Evolutionary conservation across 1,140 invertebrate species (phyloP), one percentile per base, ranked within the genome.

Genomic region (Vollenhovia emeryi): DNA sequence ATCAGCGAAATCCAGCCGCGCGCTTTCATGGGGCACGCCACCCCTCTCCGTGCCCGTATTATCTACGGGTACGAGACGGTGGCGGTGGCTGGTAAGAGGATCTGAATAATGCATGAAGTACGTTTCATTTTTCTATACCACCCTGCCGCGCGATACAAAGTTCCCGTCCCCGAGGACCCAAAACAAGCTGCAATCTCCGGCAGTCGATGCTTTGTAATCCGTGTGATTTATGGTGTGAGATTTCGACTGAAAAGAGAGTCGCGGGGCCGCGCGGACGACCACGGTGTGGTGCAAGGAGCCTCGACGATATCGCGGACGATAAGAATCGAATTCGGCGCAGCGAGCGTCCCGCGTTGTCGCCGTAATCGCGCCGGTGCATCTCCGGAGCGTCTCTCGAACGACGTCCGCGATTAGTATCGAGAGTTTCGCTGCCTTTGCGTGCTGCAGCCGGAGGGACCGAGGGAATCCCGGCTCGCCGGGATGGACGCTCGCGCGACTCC

Each of bases 21-120:
- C 60, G 27, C 50, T 68, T 79, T 79, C 45, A 68, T 30, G 66
- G 40, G 43, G 1, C 33, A 36, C 50, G 36, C 66, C 18, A 40
- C 66, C 36, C 78, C 40, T 43, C n/a, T 21, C 78, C 6, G 36
- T 40, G 45, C 50, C 15, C 71, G 82, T 88, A 85, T 76, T 74
- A 71, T 79, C 57, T 52, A 43, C 30, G 71, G 40, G 45, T 45
- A 85, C 60, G 78, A 66, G 33, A 43, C 3, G 69, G n/a, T 24
- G 45, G 48, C 48, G 30, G 11, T 40, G 64, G 27, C 73, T 69
- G 76, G 86, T 80, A 87, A 80, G 83, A 89, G 84, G 82, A 40
- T 66, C 62, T 91, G 90, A 91, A 91, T 91, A 90, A 91, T 91
- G 85, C 73, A 91, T 91, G 89, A 91, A 89, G 69, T 82, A 86